Conservation (phyloP, 2,888 invertebrate species). For the Pteria penguin region DNA sequence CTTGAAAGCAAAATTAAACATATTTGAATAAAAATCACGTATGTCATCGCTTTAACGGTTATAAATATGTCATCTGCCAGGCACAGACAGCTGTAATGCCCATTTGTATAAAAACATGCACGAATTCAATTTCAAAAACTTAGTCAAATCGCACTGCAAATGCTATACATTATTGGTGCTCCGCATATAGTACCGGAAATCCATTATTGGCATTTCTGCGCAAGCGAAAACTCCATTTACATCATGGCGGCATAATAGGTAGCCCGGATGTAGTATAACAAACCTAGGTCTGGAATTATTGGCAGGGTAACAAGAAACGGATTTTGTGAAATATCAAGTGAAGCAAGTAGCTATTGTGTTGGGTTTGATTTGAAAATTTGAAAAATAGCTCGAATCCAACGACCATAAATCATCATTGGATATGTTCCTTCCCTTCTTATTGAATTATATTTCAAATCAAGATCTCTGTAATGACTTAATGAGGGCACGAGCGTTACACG, state of each 20-base stretch:
- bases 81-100: too few relatives aligned
- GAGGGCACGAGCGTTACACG: not conserved
- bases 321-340: not conserved
- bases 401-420: not conserved
- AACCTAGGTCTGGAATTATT: constrained; percentile 3
- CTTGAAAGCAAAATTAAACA: too few relatives aligned
- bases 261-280: not conserved
- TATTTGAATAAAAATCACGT: too few relatives aligned
- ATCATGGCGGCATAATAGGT: not conserved
- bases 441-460: not conserved
- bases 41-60: too few relatives aligned
- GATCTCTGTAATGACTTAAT: not conserved
- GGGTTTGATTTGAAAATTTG: not conserved
- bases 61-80: too few relatives aligned
- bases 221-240: not conserved
- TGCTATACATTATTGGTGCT: too few relatives aligned
- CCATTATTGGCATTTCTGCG: not conserved
- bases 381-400: not conserved
- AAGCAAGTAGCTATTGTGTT: not conserved
- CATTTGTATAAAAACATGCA: too few relatives aligned
- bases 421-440: not conserved
- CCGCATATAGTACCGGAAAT: too few relatives aligned
- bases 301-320: constrained; percentile 26
- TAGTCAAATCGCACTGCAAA: too few relatives aligned
- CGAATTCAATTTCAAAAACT: too few relatives aligned